Evolutionary conservation across 1,140 invertebrate genomes (phyloP).

Genomic region (Penaeus indicus): DNA sequence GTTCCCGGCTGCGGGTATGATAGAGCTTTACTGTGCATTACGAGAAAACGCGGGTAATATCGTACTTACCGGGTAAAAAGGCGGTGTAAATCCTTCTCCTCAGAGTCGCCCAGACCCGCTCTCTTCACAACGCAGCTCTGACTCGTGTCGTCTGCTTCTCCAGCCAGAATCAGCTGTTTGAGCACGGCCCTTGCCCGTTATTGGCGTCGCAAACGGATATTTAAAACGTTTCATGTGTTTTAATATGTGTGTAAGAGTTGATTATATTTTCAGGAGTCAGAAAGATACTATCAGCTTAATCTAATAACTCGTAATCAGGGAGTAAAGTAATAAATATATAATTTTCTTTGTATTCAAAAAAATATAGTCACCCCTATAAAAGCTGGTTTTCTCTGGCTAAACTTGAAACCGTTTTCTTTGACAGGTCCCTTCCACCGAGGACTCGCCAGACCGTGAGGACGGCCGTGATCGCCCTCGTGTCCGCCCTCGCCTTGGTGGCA

Average conservation of each 20-base stretch:
- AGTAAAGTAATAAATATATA: no score
- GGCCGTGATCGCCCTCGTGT: constrained; percentile 41
- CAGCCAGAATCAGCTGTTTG: not conserved
- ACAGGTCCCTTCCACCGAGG: constrained; percentile 55
- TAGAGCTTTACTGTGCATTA: no score
- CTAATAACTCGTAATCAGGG: no score
- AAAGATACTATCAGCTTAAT: no score
- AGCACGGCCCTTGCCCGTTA: not conserved
- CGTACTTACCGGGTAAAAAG: no score
- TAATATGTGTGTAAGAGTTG: no score
- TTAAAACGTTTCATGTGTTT: not conserved
- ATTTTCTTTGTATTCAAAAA: no score
- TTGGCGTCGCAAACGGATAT: not conserved
- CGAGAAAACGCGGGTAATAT: no score
- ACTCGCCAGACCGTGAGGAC: constrained; percentile 53
- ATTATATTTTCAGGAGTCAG: no score
- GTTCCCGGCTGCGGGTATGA: no score
- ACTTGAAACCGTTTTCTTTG: constrained; percentile 19
- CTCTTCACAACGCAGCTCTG: not conserved
- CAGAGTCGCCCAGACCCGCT: constrained; percentile 24
- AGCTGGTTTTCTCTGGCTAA: not conserved
- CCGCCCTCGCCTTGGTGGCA: constrained; percentile 48
- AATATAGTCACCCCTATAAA: no score
- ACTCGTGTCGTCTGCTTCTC: constrained; percentile 47
- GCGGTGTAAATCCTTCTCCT: no score